Conservation (phyloP, 2,113 vertebrate species). For the Xiphophorus couchianus region DNA sequence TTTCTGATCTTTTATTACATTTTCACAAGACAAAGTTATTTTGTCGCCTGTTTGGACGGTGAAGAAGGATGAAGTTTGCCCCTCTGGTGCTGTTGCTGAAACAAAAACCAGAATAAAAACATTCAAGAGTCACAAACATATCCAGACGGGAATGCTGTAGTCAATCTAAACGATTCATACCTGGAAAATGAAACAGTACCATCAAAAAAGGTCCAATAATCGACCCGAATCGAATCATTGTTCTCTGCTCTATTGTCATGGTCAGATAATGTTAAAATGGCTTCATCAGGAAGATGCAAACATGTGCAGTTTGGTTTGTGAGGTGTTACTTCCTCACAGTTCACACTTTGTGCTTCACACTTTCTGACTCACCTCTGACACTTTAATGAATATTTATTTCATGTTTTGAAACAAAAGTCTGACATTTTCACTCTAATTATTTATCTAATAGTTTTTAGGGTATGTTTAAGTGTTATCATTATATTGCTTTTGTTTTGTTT, state of each 20-base stretch:
- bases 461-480: no score
- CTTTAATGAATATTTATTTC: no score
- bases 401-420: no score
- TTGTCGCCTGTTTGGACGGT: slow-evolving; percentile 1
- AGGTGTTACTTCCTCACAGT: background rate
- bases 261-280: background rate
- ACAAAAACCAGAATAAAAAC: background rate
- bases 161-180: background rate
- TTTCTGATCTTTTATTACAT: background rate
- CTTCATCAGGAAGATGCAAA: background rate
- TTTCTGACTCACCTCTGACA: background rate
- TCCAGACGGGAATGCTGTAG: background rate
- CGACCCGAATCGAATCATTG: background rate
- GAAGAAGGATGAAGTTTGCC: background rate
- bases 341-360: no score
- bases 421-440: no score
- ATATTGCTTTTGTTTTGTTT: no score
- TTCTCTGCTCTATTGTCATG: background rate
- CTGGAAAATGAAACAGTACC: background rate
- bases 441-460: no score
- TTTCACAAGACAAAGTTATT: slow-evolving; percentile 17
- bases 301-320: background rate
- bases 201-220: background rate
- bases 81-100: background rate
- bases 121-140: background rate